These are phyloP conservation scores for Hirtodrosophila alboralis DNA, from an alignment of 2,888 invertebrate species.

Conservation along the genomic window DNA sequence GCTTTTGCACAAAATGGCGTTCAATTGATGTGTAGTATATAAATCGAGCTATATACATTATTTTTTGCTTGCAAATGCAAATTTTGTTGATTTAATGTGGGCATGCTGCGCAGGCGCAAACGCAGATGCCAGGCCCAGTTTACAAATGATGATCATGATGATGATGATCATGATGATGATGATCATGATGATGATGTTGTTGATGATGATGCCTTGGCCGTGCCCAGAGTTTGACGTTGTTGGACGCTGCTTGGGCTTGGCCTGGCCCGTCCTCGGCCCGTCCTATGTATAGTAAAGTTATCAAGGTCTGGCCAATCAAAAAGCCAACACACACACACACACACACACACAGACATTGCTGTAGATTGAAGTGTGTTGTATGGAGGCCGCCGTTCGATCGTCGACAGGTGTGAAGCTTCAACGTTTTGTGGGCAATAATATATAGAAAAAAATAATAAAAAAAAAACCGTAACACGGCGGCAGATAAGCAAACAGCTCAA, in stretches of 20 bases:
- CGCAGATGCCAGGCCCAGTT: slow-evolving; percentile 48
- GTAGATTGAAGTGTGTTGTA: slow-evolving; percentile 29
- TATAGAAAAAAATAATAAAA: too few relatives aligned
- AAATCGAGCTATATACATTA: slow-evolving; percentile 34
- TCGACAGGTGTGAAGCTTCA: slow-evolving; percentile 71
- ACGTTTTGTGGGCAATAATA: slow-evolving; percentile 44
- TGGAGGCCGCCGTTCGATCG: slow-evolving; percentile 32
- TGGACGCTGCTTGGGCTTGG: slow-evolving; percentile 60
- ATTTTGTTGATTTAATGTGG: slow-evolving; percentile 42
- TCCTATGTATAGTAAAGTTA: slow-evolving; percentile 54
- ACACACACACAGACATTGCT: slow-evolving; percentile 21
- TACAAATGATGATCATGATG: slow-evolving; percentile 16
- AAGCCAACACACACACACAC: slow-evolving; percentile 48
- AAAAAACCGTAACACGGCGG: slow-evolving; percentile 68
- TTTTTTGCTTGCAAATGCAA: slow-evolving; percentile 38
- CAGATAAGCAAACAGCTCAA: slow-evolving; percentile 55
- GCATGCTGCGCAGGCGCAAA: slow-evolving; percentile 66
- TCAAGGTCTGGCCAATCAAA: slow-evolving; percentile 78
- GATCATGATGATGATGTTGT: slow-evolving; percentile 29
- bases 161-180: slow-evolving; percentile 22
- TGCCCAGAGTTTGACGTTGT: slow-evolving; percentile 48
- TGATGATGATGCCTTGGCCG: slow-evolving; percentile 62
- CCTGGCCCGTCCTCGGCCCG: slow-evolving; percentile 47
- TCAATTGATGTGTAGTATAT: slow-evolving; percentile 20
- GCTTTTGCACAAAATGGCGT: slow-evolving; percentile 49